Evolutionary conservation across 2,113 vertebrate genomes (phyloP), one percentile per base, ranked within the genome.

Genomic region (Callaeas wilsoni): DNA sequence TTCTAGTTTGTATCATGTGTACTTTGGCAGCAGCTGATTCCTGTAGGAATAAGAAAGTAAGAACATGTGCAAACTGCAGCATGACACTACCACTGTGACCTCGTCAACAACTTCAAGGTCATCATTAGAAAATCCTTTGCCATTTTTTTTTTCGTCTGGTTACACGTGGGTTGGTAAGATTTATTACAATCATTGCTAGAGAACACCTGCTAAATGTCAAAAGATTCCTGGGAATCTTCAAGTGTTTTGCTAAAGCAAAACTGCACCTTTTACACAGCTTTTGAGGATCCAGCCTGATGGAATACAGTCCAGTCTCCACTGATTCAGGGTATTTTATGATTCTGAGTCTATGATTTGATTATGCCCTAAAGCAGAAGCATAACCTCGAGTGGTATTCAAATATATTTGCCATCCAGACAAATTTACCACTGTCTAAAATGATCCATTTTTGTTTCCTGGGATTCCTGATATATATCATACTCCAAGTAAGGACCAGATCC

Each of bases 21-120:
- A 87, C 88, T 94, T 94, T 89, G 69, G 86, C 88, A 96, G 90
- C 96, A 97, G 84, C 92, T 89, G 95, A 96, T 89, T 92, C 88
- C 93, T 96, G 46, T 4, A 94, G 64, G 85, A 94, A 68, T 64
- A 93, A 96, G 94, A 90, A 92, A 84, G 64, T 20, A 71, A 89
- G 87, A 87, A 90, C 86, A 93, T n/a, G 39, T 94, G 84, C 90
- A 90, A 95, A 94, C 59, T 87, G 71, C 80, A 80, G 83, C 27
- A n/a, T 80, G 92, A 94, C 65, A 87, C 80, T n/a, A 5, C 33
- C 46, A 32, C 87, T 70, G 44, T 91, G 84, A 96, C 93, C 96
- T 91, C 26, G 25, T 63, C 93, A 68, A 57, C 70, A 80, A 9
- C 86, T 89, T 95, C 86, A 96, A 95, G 94, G 96, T 94, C 92